These are phyloP conservation scores for Pammene aurita DNA, from an alignment of 2,888 invertebrate genomes.

Conservation along the genomic window DNA sequence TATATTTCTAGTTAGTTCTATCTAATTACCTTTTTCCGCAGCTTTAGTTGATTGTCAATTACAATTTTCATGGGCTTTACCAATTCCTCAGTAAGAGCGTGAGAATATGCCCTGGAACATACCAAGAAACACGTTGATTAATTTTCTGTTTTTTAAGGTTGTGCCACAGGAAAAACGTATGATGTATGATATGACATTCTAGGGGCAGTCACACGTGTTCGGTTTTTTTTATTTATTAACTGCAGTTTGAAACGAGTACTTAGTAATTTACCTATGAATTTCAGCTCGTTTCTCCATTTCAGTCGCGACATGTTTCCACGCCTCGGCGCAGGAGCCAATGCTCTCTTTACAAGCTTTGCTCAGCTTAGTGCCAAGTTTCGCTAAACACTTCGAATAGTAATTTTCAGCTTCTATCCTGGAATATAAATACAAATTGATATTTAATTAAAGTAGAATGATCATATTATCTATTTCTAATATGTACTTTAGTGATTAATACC, in stretches of 20 bases:
- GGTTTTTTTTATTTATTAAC: too few species aligned
- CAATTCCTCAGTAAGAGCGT: slow-evolving; percentile 92
- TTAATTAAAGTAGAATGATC: neutral
- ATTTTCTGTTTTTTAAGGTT: neutral
- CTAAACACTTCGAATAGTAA: slow-evolving; percentile 94
- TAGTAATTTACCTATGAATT: slow-evolving; percentile 86
- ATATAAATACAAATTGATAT: slow-evolving; percentile 47
- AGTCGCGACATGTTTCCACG: slow-evolving; percentile 95
- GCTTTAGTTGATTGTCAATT: slow-evolving; percentile 87
- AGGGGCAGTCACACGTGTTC: too few species aligned
- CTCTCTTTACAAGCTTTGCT: slow-evolving; percentile 91
- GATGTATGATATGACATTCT: too few species aligned
- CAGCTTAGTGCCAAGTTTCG: slow-evolving; percentile 93
- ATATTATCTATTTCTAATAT: neutral
- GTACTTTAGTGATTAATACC: neutral
- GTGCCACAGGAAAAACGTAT: too few species aligned
- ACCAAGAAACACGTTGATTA: neutral
- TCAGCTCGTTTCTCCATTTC: slow-evolving; percentile 97
- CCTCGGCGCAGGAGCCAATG: slow-evolving; percentile 91
- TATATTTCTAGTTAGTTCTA: neutral
- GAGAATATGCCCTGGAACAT: slow-evolving; percentile 87
- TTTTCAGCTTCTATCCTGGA: slow-evolving; percentile 94
- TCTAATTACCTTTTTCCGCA: slow-evolving; percentile 85
- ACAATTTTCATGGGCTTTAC: slow-evolving; percentile 92
- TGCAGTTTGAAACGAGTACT: too few species aligned